A percentile compares a stretch with the other conserved stretches of the same genome.
Conservation (phyloP, 2,888 invertebrate species). For the Aplocera efformata region DNA sequence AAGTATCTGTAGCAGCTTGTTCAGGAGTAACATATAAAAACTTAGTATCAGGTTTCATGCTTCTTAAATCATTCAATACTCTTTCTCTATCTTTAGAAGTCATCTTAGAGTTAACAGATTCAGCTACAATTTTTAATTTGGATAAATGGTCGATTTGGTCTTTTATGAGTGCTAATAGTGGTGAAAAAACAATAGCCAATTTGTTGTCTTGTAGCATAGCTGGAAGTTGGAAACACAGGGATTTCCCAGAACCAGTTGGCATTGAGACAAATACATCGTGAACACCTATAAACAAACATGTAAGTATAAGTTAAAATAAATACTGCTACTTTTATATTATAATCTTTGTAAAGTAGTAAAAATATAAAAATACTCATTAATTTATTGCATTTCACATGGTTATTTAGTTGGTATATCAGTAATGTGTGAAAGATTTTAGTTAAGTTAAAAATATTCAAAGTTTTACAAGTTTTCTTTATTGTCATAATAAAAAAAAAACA, state of each 20-base stretch:
- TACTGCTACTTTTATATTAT: too few species aligned
- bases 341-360: too few species aligned
- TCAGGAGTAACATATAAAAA: conserved; percentile 98
- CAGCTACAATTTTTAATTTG: conserved; percentile 88
- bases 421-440: too few species aligned
- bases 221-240: conserved; percentile 97
- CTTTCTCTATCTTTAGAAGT: conserved; percentile 86
- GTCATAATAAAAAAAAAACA: conserved; percentile 4
- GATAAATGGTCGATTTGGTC: conserved; percentile 96
- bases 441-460: too few species aligned
- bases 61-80: conserved; percentile 88
- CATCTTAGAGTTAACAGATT: conserved; percentile 96
- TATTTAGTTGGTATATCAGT: too few species aligned
- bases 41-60: conserved; percentile 86
- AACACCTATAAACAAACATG: conserved; percentile 80
- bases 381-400: too few species aligned
- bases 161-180: conserved; percentile 96
- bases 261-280: conserved; percentile 97
- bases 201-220: conserved; percentile 89
- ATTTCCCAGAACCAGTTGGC: conserved; percentile 99
- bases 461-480: not conserved
- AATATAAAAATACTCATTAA: too few species aligned
- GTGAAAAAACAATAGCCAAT: conserved; percentile 96
- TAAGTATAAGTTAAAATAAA: not conserved
- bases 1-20: conserved; percentile 90